Evolutionary conservation across 1,140 invertebrate genomes (phyloP).

Genomic region (Drosophila sp.): DNA sequence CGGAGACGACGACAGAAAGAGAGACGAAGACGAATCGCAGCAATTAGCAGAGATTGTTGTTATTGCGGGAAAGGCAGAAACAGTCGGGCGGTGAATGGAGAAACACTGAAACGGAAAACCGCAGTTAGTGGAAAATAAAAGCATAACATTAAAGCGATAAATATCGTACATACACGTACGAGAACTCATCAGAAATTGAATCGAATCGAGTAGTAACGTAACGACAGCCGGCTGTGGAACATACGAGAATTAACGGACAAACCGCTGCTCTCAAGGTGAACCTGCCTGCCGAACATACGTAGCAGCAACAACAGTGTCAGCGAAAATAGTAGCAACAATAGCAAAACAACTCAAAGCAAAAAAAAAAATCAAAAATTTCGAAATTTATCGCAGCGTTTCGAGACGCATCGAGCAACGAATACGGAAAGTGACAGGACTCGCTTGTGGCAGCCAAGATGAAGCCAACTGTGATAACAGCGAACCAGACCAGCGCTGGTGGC

Average conservation of each 20-base stretch:
- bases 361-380: conserved; percentile 34
- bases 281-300: conserved; percentile 36
- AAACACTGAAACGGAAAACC: conserved; percentile 20
- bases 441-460: conserved; percentile 58
- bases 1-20: no score
- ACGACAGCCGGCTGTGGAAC: conserved; percentile 51
- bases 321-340: conserved; percentile 7
- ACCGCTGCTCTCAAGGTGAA: conserved; percentile 67
- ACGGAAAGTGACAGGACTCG: conserved; percentile 45
- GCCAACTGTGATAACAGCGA: conserved; percentile 79
- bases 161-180: conserved; percentile 31
- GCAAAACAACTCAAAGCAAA: conserved; percentile 49
- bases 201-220: conserved; percentile 6
- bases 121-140: conserved; percentile 25
- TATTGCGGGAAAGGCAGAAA: conserved; percentile 29
- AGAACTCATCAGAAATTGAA: conserved; percentile 13
- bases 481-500: conserved; percentile 44
- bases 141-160: conserved; percentile 24
- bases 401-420: conserved; percentile 36
- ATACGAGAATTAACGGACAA: conserved; percentile 58
- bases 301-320: conserved; percentile 1
- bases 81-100: conserved; percentile 14
- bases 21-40: conserved; percentile 7
- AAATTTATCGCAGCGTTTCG: conserved; percentile 60
- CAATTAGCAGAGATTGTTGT: conserved; percentile 40